Evolutionary conservation across 2,888 invertebrate species (phyloP).

Genomic region (Leptopilina syphax): DNA sequence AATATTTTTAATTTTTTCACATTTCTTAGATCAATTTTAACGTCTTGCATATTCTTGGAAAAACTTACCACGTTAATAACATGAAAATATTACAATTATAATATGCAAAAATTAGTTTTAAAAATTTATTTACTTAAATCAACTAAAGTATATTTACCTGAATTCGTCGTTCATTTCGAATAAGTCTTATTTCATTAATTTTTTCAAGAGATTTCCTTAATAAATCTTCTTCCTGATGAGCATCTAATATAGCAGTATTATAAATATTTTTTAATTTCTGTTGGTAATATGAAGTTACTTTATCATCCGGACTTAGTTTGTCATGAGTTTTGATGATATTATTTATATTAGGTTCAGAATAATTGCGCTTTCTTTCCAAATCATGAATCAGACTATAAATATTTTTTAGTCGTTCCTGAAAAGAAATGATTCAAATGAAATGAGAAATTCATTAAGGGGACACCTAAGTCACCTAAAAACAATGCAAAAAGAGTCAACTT

Average conservation of each 20-base stretch:
- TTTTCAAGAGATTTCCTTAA: conserved; percentile 89
- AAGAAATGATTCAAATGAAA: background rate
- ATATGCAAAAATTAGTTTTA: background rate
- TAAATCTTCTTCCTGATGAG: conserved; percentile 90
- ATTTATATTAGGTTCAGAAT: conserved; percentile 88
- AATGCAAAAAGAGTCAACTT: too few relatives aligned
- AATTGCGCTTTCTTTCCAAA: conserved; percentile 88
- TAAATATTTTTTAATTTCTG: conserved; percentile 89
- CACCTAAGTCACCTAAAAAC: too few relatives aligned
- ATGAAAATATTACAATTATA: too few relatives aligned
- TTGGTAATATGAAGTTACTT: conserved; percentile 78
- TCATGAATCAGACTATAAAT: conserved; percentile 88
- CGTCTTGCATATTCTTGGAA: too few relatives aligned
- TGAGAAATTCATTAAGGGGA: too few relatives aligned
- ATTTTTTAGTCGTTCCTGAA: conserved; percentile 88
- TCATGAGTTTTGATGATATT: conserved; percentile 88
- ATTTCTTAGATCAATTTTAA: too few relatives aligned
- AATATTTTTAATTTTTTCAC: too few relatives aligned
- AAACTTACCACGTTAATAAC: too few relatives aligned
- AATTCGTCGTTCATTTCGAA: conserved; percentile 92
- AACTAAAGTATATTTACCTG: conserved; percentile 78
- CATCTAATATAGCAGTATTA: conserved; percentile 88
- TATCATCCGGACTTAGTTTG: conserved; percentile 79
- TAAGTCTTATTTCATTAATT: conserved; percentile 92
- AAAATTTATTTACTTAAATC: background rate